Base-by-base conservation (phyloP, 2,797 vertebrate species). In the Phalloptychus januarius region DNA sequence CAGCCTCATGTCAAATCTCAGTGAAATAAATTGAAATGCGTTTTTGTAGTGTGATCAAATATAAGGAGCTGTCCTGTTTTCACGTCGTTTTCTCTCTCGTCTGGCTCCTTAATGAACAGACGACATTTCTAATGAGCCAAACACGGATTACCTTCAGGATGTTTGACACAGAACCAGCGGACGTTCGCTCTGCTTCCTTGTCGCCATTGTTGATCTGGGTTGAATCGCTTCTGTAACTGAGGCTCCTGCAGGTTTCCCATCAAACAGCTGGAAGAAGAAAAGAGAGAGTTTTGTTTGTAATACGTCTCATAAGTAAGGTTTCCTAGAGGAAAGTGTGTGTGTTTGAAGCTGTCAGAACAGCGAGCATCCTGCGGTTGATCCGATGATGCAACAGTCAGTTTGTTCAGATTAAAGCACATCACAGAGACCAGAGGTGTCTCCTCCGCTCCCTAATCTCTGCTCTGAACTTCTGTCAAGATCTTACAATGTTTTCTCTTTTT, bases 61-160 rank as follows among this genome's bases (percentile, higher is more conserved):
- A 18, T 23, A 38, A 65, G 33, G 36, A 67, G 1, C 23, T 25
- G 20, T 15, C 38, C 36, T 25, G 65, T 67, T 67, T 42, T 40
- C 38, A 40, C 11, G 11, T 42, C 58, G 8, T 63, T 31, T 33
- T 36, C 20, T 67, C 63, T 25, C 36, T 23, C 36, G 0, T 67
- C 65, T 67, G 38, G 63, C 63, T 67, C 65, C 7, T 88, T 87
- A 85, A 89, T 91, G 87, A 86, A 84, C 33, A 61, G 56, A 85
- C 87, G 85, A 83, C 80, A 83, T 86, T 80, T 71, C 67, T 86
- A 87, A 90, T 44, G 72, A 89, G 72, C 70, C 85, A 74, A 88
- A 87, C 83, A 74, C 86, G 87, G 84, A 89, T 89, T 85, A 71
- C 74, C 36, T n/a, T 69, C 38, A 69, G 38, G 20, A 40, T 69